Conservation (phyloP, 2,888 invertebrate genomes). For the Chrysolina americana region DNA sequence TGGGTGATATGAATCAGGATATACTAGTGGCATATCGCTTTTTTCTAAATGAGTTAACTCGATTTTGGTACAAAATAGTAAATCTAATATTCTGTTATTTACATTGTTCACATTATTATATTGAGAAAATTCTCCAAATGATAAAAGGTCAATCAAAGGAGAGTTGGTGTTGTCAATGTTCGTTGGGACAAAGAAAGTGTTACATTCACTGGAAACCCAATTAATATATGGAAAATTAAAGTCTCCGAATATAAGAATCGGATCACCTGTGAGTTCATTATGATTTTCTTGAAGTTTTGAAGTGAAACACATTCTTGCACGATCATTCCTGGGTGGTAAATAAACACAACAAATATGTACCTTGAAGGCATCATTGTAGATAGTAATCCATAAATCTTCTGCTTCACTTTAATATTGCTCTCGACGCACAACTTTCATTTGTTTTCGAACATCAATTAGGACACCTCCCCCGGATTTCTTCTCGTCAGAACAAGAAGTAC, state of each 20-base stretch:
- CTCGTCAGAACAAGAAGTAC: background rate
- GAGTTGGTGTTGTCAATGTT: too few species aligned
- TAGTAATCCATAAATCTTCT: slow-evolving; percentile 21
- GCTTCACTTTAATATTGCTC: slow-evolving; percentile 13
- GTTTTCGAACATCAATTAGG: slow-evolving; percentile 11
- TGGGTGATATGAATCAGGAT: too few species aligned
- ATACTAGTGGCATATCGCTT: too few species aligned
- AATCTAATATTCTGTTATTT: too few species aligned
- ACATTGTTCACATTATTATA: too few species aligned
- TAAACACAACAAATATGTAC: slow-evolving; percentile 23
- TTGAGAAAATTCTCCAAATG: too few species aligned
- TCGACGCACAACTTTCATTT: background rate
- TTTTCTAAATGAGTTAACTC: too few species aligned
- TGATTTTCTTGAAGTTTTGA: slow-evolving; percentile 14
- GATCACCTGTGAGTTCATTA: slow-evolving; percentile 19
- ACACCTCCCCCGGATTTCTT: too few species aligned
- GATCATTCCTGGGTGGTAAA: slow-evolving; percentile 11
- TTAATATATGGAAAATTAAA: too few species aligned
- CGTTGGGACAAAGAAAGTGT: slow-evolving; percentile 3
- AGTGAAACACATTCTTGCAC: slow-evolving; percentile 9
- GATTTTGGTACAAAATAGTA: too few species aligned
- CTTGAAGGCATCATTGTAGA: slow-evolving; percentile 7
- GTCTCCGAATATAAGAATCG: slow-evolving; percentile 6
- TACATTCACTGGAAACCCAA: slow-evolving; percentile 21
- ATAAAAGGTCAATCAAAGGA: too few species aligned